phyloP scores from a whole-genome alignment of 2,888 invertebrate species.

The Agonopterix subpropinquella region DNA sequence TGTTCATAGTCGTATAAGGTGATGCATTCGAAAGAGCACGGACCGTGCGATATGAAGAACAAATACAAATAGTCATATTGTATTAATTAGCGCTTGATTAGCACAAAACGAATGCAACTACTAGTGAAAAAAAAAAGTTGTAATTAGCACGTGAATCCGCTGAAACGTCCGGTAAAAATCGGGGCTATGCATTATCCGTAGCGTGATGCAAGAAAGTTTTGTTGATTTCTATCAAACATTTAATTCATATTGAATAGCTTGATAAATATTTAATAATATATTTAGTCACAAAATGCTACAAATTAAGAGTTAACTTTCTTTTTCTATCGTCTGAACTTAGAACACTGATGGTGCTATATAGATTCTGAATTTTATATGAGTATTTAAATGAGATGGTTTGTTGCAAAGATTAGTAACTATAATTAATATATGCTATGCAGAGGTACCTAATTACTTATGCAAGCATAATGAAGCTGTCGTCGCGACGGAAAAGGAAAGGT shows the following conservation, averaged over 20 bases:
- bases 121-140: conserved; percentile 16
- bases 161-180: conserved; percentile 28
- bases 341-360: too few relatives aligned
- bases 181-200: conserved; percentile 7
- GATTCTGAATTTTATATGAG: too few relatives aligned
- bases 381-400: too few relatives aligned
- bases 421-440: too few relatives aligned
- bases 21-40: not conserved
- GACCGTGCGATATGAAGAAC: conserved; percentile 7
- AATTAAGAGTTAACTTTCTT: too few relatives aligned
- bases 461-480: too few relatives aligned
- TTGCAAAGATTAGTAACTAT: too few relatives aligned
- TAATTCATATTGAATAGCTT: conserved; percentile 1
- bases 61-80: conserved; percentile 9
- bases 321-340: too few relatives aligned
- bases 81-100: conserved; percentile 17
- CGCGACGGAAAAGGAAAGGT: conserved; percentile 12
- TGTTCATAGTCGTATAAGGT: not conserved
- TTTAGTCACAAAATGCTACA: not conserved
- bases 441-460: too few relatives aligned
- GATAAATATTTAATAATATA: conserved; percentile 1
- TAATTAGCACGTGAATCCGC: conserved; percentile 28
- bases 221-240: not conserved
- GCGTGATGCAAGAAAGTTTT: conserved; percentile 3
- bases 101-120: conserved; percentile 13